Percentiles rank a stretch among this genome's conserved stretches.
Conservation (phyloP, 2,113 vertebrate species). For the Gracilinanus agilis region DNA sequence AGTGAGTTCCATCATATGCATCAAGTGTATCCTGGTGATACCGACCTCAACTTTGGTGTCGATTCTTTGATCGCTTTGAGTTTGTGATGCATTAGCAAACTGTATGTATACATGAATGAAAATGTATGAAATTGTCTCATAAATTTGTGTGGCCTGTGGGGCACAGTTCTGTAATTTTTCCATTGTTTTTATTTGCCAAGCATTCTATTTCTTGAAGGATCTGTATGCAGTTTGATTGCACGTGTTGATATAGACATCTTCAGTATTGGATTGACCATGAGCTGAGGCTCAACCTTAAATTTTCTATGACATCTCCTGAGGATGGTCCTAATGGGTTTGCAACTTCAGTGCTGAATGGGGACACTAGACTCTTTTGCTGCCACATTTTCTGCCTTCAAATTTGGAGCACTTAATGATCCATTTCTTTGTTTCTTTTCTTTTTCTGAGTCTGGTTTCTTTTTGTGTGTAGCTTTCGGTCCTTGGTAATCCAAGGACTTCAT, state of each 20-base stretch:
- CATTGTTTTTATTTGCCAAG: conserved; percentile 71
- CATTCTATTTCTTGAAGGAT: conserved; percentile 54
- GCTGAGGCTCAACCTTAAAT: conserved; percentile 86
- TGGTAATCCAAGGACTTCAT: conserved; percentile 81
- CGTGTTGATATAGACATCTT: conserved; percentile 92
- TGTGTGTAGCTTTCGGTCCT: conserved; percentile 78
- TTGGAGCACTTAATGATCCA: no score
- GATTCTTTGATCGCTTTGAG: conserved; percentile 28
- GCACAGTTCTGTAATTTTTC: conserved; percentile 67
- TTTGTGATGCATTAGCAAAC: conserved; percentile 49
- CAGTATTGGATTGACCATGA: conserved; percentile 90
- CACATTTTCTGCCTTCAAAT: conserved; percentile 63
- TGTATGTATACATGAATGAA: conserved; percentile 52
- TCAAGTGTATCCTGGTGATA: conserved; percentile 8
- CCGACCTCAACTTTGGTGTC: neutral
- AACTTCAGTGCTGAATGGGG: conserved; percentile 67
- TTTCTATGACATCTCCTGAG: conserved; percentile 77
- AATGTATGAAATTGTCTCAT: conserved; percentile 67
- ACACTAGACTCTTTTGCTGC: conserved; percentile 10
- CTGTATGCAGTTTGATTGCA: conserved; percentile 77
- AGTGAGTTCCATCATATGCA: conserved; percentile 25
- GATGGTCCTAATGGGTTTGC: conserved; percentile 56
- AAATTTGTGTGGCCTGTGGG: conserved; percentile 54
- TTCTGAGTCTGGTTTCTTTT: conserved; percentile 60
- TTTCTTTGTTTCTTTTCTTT: conserved; percentile 63